Evolutionary conservation across 2,113 vertebrate genomes (phyloP).

Genomic region (Riparia riparia): DNA sequence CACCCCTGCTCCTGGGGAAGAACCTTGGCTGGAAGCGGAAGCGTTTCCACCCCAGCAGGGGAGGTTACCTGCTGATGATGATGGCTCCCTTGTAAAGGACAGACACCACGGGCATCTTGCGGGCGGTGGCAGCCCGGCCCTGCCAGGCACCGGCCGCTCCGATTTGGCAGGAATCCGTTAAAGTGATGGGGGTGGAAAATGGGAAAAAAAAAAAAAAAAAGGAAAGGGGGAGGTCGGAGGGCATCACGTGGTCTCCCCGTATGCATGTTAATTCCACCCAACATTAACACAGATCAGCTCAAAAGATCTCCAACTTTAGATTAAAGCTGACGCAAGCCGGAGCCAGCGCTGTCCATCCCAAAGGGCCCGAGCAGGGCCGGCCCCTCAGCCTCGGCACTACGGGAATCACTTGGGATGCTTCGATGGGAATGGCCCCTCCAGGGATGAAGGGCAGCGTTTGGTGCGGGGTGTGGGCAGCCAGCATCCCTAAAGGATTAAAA

Average conservation of each 20-base stretch:
- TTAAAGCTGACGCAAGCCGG: constrained; percentile 64
- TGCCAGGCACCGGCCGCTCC: background rate
- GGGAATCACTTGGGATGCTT: accelerated
- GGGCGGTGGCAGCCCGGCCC: background rate
- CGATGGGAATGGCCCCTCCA: background rate
- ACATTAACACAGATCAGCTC: constrained; percentile 65
- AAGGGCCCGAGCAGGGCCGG: background rate
- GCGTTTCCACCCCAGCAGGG: accelerated
- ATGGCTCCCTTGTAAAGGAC: constrained; percentile 68
- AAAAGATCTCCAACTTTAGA: constrained; percentile 64
- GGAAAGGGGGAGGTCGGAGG: background rate
- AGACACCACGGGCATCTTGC: constrained; percentile 44
- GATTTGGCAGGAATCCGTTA: constrained; percentile 36
- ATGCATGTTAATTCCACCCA: constrained; percentile 65
- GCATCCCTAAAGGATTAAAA: background rate
- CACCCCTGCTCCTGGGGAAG: background rate
- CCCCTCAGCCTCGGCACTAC: accelerated
- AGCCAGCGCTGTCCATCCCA: background rate
- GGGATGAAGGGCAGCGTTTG: accelerated
- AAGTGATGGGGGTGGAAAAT: background rate
- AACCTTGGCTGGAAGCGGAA: background rate
- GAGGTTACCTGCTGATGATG: constrained; percentile 67
- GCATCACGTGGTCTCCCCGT: constrained; percentile 35
- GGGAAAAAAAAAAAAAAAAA: too few relatives aligned
- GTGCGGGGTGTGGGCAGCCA: accelerated